phyloP scores from a whole-genome alignment of 2,113 vertebrate genomes.

The Leiothrix lutea region DNA sequence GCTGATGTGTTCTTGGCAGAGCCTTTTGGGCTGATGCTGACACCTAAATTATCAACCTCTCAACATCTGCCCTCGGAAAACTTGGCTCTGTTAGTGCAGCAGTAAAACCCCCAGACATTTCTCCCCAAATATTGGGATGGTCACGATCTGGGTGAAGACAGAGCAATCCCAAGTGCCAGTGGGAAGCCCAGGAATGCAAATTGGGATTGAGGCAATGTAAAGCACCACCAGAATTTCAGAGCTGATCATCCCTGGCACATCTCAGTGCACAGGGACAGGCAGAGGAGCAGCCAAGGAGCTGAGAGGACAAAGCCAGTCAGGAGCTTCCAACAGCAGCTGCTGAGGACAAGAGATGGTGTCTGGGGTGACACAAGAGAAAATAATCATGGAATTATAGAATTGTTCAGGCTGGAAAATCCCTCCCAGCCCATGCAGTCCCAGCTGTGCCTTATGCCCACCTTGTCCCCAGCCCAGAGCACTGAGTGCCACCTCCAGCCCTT shows the following conservation, averaged over 20 bases:
- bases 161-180: background rate
- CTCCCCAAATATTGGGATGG: background rate
- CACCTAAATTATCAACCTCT: background rate
- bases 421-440: background rate
- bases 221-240: background rate
- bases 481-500: background rate
- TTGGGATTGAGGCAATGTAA: background rate
- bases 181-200: background rate
- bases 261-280: background rate
- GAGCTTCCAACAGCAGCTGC: background rate
- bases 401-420: rapidly evolving
- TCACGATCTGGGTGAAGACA: background rate
- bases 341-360: background rate
- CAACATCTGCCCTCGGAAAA: background rate
- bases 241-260: background rate
- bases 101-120: background rate
- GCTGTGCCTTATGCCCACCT: background rate
- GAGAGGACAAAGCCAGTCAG: background rate
- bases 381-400: background rate
- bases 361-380: background rate
- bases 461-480: background rate
- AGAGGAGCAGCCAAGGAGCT: background rate
- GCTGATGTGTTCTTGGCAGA: background rate
- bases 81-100: background rate
- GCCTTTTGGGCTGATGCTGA: background rate